A percentile compares a stretch with the other conserved stretches of the same genome.
phyloP scores from a whole-genome alignment of 2,888 invertebrate genomes.

The Hydrotaea diabolus region DNA sequence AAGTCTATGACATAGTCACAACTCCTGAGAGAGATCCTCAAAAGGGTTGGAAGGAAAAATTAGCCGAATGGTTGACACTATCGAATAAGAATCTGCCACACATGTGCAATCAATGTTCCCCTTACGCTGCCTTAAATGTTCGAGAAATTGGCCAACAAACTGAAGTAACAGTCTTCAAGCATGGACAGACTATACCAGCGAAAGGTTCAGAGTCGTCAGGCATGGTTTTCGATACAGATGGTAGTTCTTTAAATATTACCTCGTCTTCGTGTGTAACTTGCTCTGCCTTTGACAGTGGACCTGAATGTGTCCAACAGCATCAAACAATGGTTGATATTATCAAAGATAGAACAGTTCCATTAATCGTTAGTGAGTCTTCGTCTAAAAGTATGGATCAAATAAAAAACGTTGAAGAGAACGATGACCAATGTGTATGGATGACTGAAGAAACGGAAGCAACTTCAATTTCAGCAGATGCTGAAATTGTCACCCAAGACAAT shows the following conservation, averaged over 20 bases:
- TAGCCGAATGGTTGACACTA: slow-evolving; percentile 72
- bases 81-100: slow-evolving; percentile 71
- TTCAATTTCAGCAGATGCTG: background rate
- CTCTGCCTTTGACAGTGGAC: slow-evolving; percentile 65
- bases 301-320: slow-evolving; percentile 47
- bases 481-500: slow-evolving; percentile 8
- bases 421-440: slow-evolving; percentile 28
- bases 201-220: slow-evolving; percentile 65
- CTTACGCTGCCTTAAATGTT: slow-evolving; percentile 54
- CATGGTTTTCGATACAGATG: slow-evolving; percentile 48
- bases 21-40: slow-evolving; percentile 68
- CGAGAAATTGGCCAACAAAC: slow-evolving; percentile 73
- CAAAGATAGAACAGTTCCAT: slow-evolving; percentile 52
- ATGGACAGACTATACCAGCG: background rate
- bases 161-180: slow-evolving; percentile 22
- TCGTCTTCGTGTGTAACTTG: slow-evolving; percentile 72
- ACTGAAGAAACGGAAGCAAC: slow-evolving; percentile 23
- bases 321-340: slow-evolving; percentile 49
- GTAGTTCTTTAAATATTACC: slow-evolving; percentile 72
- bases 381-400: slow-evolving; percentile 60
- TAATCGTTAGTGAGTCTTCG: slow-evolving; percentile 37
- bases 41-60: slow-evolving; percentile 72
- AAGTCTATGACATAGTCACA: slow-evolving; percentile 72
- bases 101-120: slow-evolving; percentile 72
- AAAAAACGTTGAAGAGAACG: slow-evolving; percentile 42